Evolutionary conservation across 2,888 invertebrate species (phyloP).

Genomic region (Ormyrus nitidulus): DNA sequence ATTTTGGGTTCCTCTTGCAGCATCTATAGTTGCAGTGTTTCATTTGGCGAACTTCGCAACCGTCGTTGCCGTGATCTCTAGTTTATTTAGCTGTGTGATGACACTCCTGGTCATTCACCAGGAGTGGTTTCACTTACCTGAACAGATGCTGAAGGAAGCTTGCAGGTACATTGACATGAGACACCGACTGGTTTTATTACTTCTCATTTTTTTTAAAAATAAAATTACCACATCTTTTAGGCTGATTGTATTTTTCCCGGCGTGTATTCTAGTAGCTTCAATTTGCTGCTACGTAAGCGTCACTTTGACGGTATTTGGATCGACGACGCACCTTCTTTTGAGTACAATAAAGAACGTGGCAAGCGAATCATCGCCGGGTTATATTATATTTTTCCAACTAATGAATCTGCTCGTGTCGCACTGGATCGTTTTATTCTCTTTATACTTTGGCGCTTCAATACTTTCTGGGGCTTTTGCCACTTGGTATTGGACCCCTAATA

Average conservation of each 20-base stretch:
- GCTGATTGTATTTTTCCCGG: not conserved
- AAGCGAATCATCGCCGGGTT: no score
- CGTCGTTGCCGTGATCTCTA: no score
- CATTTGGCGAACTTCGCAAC: no score
- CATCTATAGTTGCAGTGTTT: no score
- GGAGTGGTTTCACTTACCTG: conserved; percentile 12
- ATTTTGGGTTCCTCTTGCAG: no score
- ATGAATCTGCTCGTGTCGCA: not conserved
- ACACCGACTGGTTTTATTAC: not conserved
- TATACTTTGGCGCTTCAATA: not conserved
- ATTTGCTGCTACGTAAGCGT: not conserved
- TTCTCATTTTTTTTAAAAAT: not conserved
- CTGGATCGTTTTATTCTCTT: no score
- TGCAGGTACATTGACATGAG: conserved; percentile 5
- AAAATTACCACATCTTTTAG: not conserved
- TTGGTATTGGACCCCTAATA: conserved; percentile 10
- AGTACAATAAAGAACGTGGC: no score
- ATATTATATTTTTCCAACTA: not conserved
- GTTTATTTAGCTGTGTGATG: not conserved
- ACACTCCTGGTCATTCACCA: not conserved
- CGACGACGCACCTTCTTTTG: not conserved
- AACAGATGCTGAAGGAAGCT: conserved; percentile 26
- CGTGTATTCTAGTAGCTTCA: not conserved
- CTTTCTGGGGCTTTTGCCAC: not conserved
- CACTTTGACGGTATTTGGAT: not conserved